Evolutionary conservation across 1,140 invertebrate species (phyloP).

Genomic region (Scaptodrosophila lebanonensis): DNA sequence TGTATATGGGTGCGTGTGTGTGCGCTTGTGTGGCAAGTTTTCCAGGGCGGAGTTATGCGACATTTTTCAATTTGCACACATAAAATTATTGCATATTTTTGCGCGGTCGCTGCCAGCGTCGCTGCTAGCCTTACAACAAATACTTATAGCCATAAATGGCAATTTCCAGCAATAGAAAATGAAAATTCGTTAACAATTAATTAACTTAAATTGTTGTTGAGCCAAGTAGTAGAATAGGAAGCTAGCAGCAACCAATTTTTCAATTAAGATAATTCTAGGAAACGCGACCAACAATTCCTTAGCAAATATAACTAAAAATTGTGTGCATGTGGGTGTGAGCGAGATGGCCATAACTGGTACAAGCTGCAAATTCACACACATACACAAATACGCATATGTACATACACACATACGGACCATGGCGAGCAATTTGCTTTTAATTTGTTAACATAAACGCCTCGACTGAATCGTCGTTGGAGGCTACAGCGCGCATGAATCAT

Average conservation of each 20-base stretch:
- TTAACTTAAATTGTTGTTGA: slow-evolving; percentile 32
- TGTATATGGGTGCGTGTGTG: slow-evolving; percentile 13
- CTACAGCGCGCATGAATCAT: slow-evolving; percentile 73
- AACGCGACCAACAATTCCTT: slow-evolving; percentile 4
- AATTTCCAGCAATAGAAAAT: slow-evolving; percentile 65
- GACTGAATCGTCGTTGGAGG: too few species aligned
- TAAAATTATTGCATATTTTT: slow-evolving; percentile 70
- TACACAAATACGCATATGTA: slow-evolving; percentile 6
- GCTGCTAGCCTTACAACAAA: slow-evolving; percentile 23
- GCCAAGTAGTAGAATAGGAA: neutral
- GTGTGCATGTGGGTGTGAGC: slow-evolving; percentile 19
- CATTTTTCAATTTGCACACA: slow-evolving; percentile 75
- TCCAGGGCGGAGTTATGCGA: slow-evolving; percentile 76
- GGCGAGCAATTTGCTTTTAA: slow-evolving; percentile 66
- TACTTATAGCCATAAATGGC: slow-evolving; percentile 63
- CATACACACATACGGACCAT: too few species aligned
- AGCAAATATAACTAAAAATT: too few species aligned
- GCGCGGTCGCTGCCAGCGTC: slow-evolving; percentile 17
- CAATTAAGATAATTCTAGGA: slow-evolving; percentile 30
- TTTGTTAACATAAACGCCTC: slow-evolving; percentile 76
- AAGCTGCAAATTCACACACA: slow-evolving; percentile 15
- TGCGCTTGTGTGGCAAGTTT: slow-evolving; percentile 24
- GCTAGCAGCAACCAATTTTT: neutral
- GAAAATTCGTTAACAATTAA: slow-evolving; percentile 70
- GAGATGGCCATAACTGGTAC: slow-evolving; percentile 12